Evolutionary conservation across 2,113 vertebrate genomes (phyloP), one percentile per base, ranked within the genome.

Genomic region (Rhinolophus ferrumequinum): DNA sequence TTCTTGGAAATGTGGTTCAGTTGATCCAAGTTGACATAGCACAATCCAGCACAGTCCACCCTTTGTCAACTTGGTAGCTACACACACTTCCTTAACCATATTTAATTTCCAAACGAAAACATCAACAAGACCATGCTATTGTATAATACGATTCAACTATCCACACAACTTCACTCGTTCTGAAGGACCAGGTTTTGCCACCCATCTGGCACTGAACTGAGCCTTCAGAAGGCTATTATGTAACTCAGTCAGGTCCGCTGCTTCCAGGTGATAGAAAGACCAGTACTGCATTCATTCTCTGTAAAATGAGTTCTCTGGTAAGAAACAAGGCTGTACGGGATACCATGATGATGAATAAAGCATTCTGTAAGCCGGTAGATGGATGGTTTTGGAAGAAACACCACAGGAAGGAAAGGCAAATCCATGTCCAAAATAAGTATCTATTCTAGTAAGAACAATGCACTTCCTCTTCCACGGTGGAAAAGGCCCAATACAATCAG

Each of bases 71-170:
- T 66, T 76, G 50, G 21, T 73, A 44, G 56, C 50, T 28, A 76
- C 8, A 44, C 41, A 64, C 8, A 76, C 21, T 64, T 93, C 79
- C 92, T 88, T n/a, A 73, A 85, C 30, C 44, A 35, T 41, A 41
- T 41, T 93, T 87, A 79, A 90, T 83, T 90, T 60, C 58, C 90
- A 90, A 90, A 79, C 58, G 44, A 92, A 93, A 85, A 72, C 56
- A 66, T 44, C 62, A 62, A 28, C 1, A 81, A 88, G 33, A 69
- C 69, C 14, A 95, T 60, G 38, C 10, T 82, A 86, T 70, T 90
- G 0, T 44, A 87, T 15, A 73, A 56, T 64, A 50, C 44, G 70
- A 94, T 41, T 70, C 41, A 80, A n/a, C 22, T 88, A 18, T 14
- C 60, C 28, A 35, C 47, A 52, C 38, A 76, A 58, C 66, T 44